Percentiles rank a stretch among this genome's conserved stretches.
These are phyloP conservation scores for Perccottus glenii DNA, from an alignment of 2,113 vertebrate genomes.

Conservation along the genomic window DNA sequence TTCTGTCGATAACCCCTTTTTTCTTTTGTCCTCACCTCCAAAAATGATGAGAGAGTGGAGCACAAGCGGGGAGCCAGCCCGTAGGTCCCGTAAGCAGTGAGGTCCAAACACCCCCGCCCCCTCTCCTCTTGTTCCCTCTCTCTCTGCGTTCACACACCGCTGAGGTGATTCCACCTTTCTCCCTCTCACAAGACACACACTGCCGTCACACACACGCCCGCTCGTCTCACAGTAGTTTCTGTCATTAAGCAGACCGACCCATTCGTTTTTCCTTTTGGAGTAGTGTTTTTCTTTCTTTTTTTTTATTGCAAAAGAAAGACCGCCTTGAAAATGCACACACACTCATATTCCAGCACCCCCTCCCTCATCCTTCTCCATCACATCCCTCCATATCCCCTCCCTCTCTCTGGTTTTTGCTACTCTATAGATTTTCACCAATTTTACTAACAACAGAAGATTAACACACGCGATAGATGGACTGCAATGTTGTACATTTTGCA, in stretches of 20 bases:
- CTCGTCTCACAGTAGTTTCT: conserved; percentile 30
- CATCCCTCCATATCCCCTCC: conserved; percentile 70
- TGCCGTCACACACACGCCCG: conserved; percentile 33
- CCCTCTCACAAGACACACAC: conserved; percentile 61
- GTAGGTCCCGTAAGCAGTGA: conserved; percentile 78
- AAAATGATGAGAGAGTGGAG: conserved; percentile 76
- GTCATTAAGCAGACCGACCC: conserved; percentile 45
- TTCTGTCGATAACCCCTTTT: conserved; percentile 62
- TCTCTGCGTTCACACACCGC: conserved; percentile 67
- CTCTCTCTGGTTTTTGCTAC: conserved; percentile 61
- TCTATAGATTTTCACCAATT: conserved; percentile 50
- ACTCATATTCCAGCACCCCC: conserved; percentile 76
- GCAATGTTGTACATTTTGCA: conserved; percentile 4
- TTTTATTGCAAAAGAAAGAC: conserved; percentile 77
- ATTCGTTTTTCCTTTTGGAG: conserved; percentile 67
- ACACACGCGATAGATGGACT: conserved; percentile 12
- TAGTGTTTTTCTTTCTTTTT: conserved; percentile 61
- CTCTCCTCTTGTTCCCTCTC: conserved; percentile 58
- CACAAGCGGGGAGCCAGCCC: conserved; percentile 78
- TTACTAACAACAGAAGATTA: conserved; percentile 25
- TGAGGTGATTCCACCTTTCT: conserved; percentile 75
- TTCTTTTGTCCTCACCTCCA: conserved; percentile 81
- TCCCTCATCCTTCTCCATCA: conserved; percentile 74
- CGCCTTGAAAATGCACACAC: conserved; percentile 79
- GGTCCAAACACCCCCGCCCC: conserved; percentile 78